Evolutionary conservation across 1,140 invertebrate genomes (phyloP).

Genomic region (Acromyrmex heyeri): DNA sequence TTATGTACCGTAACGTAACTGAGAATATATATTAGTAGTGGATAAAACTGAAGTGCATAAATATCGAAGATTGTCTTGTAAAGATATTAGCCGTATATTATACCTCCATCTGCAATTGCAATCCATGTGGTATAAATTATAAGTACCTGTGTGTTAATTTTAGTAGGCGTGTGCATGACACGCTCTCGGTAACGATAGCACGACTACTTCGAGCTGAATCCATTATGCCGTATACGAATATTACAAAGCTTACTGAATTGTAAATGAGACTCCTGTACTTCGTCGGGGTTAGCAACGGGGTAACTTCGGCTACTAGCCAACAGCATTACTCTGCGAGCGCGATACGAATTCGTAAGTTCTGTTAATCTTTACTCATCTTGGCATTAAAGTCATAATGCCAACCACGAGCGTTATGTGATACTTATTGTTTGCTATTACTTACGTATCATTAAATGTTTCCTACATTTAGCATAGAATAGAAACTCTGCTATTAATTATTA

Average conservation of each 20-base stretch:
- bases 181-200: conserved; percentile 40
- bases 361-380: conserved; percentile 62
- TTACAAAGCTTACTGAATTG: conserved; percentile 65
- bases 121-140: conserved; percentile 23
- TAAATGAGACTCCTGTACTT: conserved; percentile 58
- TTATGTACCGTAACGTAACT: conserved; percentile 30
- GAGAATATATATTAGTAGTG: conserved; percentile 22
- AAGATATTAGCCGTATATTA: conserved; percentile 13
- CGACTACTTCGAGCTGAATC: conserved; percentile 59
- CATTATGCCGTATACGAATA: conserved; percentile 61
- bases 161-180: conserved; percentile 56
- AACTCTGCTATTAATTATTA: not conserved
- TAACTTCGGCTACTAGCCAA: conserved; percentile 60
- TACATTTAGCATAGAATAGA: not conserved
- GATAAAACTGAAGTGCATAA: conserved; percentile 14
- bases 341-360: conserved; percentile 53
- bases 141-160: conserved; percentile 39
- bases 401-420: conserved; percentile 44
- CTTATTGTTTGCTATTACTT: conserved; percentile 41
- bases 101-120: conserved; percentile 16
- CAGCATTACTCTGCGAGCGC: conserved; percentile 45
- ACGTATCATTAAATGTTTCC: conserved; percentile 34
- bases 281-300: conserved; percentile 44
- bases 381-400: conserved; percentile 53
- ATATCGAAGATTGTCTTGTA: not conserved